Conservation (phyloP, 2,113 vertebrate genomes). For the Platysteira castanea region DNA sequence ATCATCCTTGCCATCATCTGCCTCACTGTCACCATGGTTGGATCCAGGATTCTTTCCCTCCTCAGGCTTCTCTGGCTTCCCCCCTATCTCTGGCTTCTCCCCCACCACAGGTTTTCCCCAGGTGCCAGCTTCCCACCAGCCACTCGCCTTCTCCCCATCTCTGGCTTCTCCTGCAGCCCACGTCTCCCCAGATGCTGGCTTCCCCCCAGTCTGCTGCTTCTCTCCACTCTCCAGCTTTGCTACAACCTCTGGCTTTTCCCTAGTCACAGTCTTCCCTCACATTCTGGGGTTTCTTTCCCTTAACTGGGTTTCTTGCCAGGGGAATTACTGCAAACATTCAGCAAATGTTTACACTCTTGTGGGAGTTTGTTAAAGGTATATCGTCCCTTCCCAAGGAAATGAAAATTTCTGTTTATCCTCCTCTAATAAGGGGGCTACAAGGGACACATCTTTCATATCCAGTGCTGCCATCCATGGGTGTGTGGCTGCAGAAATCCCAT, state of each 20-base stretch:
- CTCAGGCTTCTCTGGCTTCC: not conserved
- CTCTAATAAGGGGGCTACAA: not conserved
- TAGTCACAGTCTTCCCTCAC: not conserved
- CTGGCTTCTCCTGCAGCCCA: not conserved
- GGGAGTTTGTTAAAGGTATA: not conserved
- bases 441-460: not conserved
- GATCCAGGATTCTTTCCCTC: not conserved
- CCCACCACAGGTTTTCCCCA: not conserved
- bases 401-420: not conserved
- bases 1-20: not conserved
- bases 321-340: not conserved
- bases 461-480: not conserved
- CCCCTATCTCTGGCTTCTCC: accelerated
- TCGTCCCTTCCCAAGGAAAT: not conserved
- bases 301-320: not conserved
- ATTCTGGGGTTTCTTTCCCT: not conserved
- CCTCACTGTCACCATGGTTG: not conserved
- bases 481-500: not conserved
- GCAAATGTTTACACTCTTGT: not conserved
- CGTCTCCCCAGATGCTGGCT: not conserved
- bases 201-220: not conserved
- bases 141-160: not conserved
- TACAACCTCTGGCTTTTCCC: not conserved
- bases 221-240: not conserved
- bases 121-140: not conserved